phyloP scores from a whole-genome alignment of 2,113 vertebrate genomes.

The Siphamia tubifer region DNA sequence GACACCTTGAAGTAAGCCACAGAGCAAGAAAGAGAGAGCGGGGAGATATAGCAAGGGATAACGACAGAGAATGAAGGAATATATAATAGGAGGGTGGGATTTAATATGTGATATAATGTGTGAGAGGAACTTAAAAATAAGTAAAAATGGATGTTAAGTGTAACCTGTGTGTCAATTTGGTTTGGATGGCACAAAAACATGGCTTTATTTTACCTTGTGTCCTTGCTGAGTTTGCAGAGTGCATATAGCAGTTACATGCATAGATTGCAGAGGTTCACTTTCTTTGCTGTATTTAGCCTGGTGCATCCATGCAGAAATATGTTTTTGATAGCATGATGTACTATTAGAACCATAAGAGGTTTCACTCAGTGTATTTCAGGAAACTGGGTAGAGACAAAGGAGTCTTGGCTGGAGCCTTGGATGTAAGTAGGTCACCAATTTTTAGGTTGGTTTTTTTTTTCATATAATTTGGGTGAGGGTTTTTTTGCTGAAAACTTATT shows the following conservation, averaged over 20 bases:
- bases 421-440: background rate
- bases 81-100: background rate
- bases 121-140: too few species aligned
- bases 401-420: background rate
- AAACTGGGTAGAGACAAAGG: too few species aligned
- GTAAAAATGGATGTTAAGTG: background rate
- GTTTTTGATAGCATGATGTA: background rate
- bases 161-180: background rate
- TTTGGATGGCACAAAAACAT: background rate
- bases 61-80: background rate
- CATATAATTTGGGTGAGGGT: background rate
- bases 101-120: background rate
- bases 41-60: slow-evolving; percentile 2
- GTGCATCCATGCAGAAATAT: background rate
- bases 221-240: background rate
- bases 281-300: background rate
- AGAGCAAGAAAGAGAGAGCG: background rate
- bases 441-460: background rate
- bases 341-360: background rate
- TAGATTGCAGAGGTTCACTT: background rate
- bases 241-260: background rate
- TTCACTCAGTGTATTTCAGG: background rate
- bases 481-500: background rate
- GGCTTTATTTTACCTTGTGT: background rate
- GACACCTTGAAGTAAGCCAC: slow-evolving; percentile 51